Conservation (phyloP, 2,888 invertebrate species). For the Sialis fuliginosa region DNA sequence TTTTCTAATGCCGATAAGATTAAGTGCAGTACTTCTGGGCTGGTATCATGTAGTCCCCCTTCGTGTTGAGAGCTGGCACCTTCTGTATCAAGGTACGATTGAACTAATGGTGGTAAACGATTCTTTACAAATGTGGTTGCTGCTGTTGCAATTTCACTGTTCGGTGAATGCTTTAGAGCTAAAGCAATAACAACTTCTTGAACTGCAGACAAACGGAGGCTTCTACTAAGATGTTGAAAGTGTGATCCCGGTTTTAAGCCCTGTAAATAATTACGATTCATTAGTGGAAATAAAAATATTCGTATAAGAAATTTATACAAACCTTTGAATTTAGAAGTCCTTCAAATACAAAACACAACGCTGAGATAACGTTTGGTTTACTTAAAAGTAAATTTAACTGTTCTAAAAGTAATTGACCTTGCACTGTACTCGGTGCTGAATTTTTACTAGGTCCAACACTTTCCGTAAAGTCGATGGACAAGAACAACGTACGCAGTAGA, state of each 20-base stretch:
- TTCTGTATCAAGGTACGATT: constrained; percentile 72
- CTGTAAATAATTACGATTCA: constrained; percentile 32
- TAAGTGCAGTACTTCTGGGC: constrained; percentile 75
- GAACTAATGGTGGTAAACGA: constrained; percentile 68
- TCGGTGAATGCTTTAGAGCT: constrained; percentile 64
- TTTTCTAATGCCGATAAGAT: constrained; percentile 46
- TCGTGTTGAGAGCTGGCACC: constrained; percentile 52
- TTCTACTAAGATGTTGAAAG: constrained; percentile 68
- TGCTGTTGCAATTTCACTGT: constrained; percentile 51
- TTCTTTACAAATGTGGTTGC: constrained; percentile 65
- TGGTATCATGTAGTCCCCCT: constrained; percentile 77
- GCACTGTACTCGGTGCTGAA: constrained; percentile 30
- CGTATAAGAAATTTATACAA: constrained; percentile 12
- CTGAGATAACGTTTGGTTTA: constrained; percentile 74
- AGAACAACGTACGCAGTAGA: constrained; percentile 86
- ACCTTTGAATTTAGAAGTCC: constrained; percentile 56
- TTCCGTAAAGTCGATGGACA: constrained; percentile 67
- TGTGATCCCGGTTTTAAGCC: constrained; percentile 60
- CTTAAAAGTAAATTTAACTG: constrained; percentile 62
- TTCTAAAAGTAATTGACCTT: constrained; percentile 60
- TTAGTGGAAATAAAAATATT: constrained; percentile 7
- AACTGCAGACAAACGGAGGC: constrained; percentile 69
- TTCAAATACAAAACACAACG: constrained; percentile 77
- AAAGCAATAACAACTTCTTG: constrained; percentile 86
- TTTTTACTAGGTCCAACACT: constrained; percentile 38